These are phyloP conservation scores for Hirtodrosophila duncani DNA, from an alignment of 2,888 invertebrate species.

Conservation along the genomic window DNA sequence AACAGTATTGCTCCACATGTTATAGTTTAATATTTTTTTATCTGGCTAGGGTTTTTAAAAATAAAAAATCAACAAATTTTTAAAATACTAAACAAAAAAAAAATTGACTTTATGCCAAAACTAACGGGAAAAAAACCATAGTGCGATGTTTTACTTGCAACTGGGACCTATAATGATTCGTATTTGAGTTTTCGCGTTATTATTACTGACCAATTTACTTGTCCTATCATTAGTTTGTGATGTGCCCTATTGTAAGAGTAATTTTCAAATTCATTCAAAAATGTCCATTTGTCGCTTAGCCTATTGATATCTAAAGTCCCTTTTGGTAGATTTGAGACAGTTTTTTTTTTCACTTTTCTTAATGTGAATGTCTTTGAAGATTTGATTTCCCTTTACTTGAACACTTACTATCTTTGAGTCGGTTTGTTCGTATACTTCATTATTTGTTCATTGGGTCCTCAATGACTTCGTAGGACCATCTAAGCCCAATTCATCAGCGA, in stretches of 20 bases:
- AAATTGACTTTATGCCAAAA: too few relatives aligned
- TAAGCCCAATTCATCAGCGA: background rate
- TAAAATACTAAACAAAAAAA: too few relatives aligned
- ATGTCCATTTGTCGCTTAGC: background rate
- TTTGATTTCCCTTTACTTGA: background rate
- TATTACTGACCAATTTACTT: background rate
- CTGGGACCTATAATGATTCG: background rate
- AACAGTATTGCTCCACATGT: too few relatives aligned
- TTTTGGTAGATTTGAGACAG: background rate
- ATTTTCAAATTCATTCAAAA: background rate
- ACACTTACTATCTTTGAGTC: conserved; percentile 2
- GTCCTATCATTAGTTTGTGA: background rate
- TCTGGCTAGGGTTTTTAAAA: too few relatives aligned
- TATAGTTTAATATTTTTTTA: too few relatives aligned
- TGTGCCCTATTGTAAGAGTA: background rate
- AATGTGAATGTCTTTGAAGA: background rate
- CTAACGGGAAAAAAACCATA: too few relatives aligned
- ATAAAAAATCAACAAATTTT: too few relatives aligned
- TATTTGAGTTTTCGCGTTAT: background rate
- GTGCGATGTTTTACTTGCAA: background rate
- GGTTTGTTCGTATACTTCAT: background rate
- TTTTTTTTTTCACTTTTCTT: conserved; percentile 1
- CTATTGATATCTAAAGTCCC: background rate
- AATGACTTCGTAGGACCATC: background rate
- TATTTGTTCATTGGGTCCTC: background rate